These are phyloP conservation scores for Ptychoptera albimana DNA, from an alignment of 2,888 invertebrate genomes.

Conservation along the genomic window DNA sequence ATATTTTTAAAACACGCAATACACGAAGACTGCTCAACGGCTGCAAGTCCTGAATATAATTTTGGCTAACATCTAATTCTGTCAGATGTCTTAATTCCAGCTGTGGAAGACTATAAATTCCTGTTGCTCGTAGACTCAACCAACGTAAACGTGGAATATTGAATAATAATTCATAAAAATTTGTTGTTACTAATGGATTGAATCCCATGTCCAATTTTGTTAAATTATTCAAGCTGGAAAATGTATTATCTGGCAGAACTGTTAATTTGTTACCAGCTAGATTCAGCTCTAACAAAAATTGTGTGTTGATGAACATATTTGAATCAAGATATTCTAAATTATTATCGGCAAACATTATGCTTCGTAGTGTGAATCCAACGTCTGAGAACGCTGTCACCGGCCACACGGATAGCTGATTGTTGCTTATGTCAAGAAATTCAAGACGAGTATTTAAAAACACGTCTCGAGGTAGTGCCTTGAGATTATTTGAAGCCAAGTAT, in stretches of 20 bases:
- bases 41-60: slow-evolving; percentile 54
- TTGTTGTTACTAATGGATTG: slow-evolving; percentile 66
- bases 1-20: slow-evolving; percentile 57
- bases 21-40: slow-evolving; percentile 53
- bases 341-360: slow-evolving; percentile 63
- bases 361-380: slow-evolving; percentile 61
- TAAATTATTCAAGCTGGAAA: slow-evolving; percentile 62
- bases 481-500: slow-evolving; percentile 52
- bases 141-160: slow-evolving; percentile 67
- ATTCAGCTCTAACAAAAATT: slow-evolving; percentile 60
- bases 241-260: slow-evolving; percentile 76
- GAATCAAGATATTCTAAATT: slow-evolving; percentile 74
- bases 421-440: slow-evolving; percentile 64
- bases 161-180: slow-evolving; percentile 75
- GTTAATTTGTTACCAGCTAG: slow-evolving; percentile 67
- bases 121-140: slow-evolving; percentile 60
- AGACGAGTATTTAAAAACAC: slow-evolving; percentile 64
- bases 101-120: slow-evolving; percentile 59
- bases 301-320: slow-evolving; percentile 70
- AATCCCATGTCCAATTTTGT: slow-evolving; percentile 65
- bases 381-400: slow-evolving; percentile 63
- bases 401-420: slow-evolving; percentile 63
- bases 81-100: slow-evolving; percentile 63
- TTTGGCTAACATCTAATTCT: slow-evolving; percentile 63
- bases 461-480: slow-evolving; percentile 59